phyloP scores from a whole-genome alignment of 2,113 vertebrate species.

The Planiliza haematocheilus region DNA sequence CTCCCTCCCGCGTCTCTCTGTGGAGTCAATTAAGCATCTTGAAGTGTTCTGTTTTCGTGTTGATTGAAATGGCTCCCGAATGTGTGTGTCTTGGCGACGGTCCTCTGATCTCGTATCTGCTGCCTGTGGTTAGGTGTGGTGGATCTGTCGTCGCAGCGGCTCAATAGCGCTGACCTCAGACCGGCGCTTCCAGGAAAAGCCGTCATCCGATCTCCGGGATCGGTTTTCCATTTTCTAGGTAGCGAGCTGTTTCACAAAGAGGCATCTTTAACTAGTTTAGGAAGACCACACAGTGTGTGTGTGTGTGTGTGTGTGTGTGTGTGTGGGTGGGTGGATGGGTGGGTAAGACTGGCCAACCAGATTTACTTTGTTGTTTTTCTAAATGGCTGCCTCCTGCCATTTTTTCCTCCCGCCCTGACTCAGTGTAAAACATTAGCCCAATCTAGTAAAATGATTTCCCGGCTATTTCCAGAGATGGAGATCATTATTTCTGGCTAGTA shows the following conservation, averaged over 20 bases:
- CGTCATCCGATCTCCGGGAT: constrained; percentile 72
- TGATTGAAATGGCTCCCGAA: constrained; percentile 72
- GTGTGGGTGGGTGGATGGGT: not conserved
- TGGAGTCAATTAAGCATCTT: constrained; percentile 55
- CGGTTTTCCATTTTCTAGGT: constrained; percentile 75
- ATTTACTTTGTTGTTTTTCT: constrained; percentile 64
- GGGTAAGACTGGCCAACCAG: constrained; percentile 43
- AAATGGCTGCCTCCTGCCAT: constrained; percentile 54
- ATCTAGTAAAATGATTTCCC: constrained; percentile 69
- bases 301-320: constrained; percentile 30
- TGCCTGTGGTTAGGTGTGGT: constrained; percentile 74
- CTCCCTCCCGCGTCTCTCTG: constrained; percentile 12
- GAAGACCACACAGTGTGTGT: constrained; percentile 63
- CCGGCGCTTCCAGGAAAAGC: constrained; percentile 73
- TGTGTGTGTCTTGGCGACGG: constrained; percentile 59
- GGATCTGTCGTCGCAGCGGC: constrained; percentile 75
- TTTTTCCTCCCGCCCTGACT: constrained; percentile 11
- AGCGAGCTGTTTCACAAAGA: constrained; percentile 63
- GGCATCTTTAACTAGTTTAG: constrained; percentile 78
- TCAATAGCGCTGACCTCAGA: constrained; percentile 77
- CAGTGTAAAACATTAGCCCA: constrained; percentile 57
- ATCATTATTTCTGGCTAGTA: constrained; percentile 53
- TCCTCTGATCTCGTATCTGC: constrained; percentile 71
- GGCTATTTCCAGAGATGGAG: constrained; percentile 58
- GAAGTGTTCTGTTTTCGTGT: constrained; percentile 50